These are phyloP conservation scores for Oreochromis tanganicae DNA, from an alignment of 2,113 vertebrate species.

Conservation along the genomic window DNA sequence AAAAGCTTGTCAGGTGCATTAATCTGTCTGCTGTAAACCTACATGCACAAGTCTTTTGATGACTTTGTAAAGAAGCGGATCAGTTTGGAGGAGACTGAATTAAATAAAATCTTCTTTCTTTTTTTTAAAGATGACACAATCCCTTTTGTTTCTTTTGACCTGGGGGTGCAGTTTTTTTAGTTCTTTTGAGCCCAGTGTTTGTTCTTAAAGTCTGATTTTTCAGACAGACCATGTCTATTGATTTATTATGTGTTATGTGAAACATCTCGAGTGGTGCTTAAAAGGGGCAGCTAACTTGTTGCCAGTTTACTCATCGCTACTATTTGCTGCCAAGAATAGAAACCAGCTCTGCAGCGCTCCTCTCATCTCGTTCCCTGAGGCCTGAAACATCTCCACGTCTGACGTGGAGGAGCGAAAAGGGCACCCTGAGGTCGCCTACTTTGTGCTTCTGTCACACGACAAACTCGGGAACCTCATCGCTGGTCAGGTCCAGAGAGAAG, in stretches of 20 bases:
- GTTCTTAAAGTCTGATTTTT: not conserved
- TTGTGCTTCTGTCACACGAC: conserved; percentile 79
- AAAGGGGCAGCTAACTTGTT: not conserved
- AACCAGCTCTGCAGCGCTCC: not conserved
- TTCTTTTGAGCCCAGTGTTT: conserved; percentile 8
- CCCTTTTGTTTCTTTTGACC: conserved; percentile 51
- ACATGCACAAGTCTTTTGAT: not conserved
- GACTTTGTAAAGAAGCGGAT: not conserved
- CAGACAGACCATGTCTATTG: not conserved
- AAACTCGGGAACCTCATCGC: conserved; percentile 92
- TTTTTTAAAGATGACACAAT: not conserved
- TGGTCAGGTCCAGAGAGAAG: conserved; percentile 92
- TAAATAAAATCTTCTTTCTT: not conserved
- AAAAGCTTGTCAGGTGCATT: not conserved
- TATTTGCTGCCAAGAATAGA: not conserved
- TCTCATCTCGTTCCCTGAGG: conserved; percentile 18
- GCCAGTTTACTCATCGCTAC: not conserved
- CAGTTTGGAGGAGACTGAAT: not conserved
- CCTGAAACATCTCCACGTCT: conserved; percentile 6
- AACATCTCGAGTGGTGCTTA: not conserved
- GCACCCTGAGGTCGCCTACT: not conserved
- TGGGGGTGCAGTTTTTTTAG: conserved; percentile 11
- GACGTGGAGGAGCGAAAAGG: not conserved
- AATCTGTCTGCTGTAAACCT: not conserved
- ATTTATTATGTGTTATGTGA: not conserved